Evolutionary conservation across 2,888 invertebrate species (phyloP), one percentile per base, ranked within the genome.

Genomic region (Uropetala carovei): DNA sequence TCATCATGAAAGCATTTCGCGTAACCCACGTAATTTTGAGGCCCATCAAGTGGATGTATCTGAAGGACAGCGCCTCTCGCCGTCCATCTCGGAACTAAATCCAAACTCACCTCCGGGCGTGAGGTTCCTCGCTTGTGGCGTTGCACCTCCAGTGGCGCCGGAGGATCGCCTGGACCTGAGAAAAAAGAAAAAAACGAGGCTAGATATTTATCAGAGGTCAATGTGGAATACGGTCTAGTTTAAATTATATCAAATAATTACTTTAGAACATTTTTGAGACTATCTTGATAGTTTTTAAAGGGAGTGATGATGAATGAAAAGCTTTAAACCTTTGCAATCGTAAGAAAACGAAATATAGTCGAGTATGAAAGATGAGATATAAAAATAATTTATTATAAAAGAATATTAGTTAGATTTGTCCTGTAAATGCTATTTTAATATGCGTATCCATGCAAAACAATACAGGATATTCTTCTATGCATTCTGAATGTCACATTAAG

Each of bases 141-240:
- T 97, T 93, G 97, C 96, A 94, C 97, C 96, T 93, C 97, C 96
- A 93, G 97, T 96, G 93, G 97, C 97, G 93, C 97, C 97, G 93
- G 97, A 97, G 93, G 97, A 97, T 95, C 97, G 96, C 94, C 97
- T 96, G 93, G 97, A 97, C 96, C 97, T 98, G 96, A 93, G 96
- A 93, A 91, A 18, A 75, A 11, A 22, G 11, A 27, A 75, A 75
- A 75, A 75, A 13, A 75, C 27, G 43, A 43, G 43, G 43, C 43
- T 43, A 43, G 1, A 60, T 2, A 60, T 7, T 60, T 60, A 60
- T 18, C 13, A 60, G 13, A 5, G 3, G 18, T 60, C 60, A 16
- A 1, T 18, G 13, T 60, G 60, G 60, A 18, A 60, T 60, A 60
- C 0, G 2, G 13, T 13, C 14, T 60, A 60, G 18, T 8, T 16